Conservation (phyloP, 2,113 vertebrate species). For the Cynoglossus semilaevis region DNA sequence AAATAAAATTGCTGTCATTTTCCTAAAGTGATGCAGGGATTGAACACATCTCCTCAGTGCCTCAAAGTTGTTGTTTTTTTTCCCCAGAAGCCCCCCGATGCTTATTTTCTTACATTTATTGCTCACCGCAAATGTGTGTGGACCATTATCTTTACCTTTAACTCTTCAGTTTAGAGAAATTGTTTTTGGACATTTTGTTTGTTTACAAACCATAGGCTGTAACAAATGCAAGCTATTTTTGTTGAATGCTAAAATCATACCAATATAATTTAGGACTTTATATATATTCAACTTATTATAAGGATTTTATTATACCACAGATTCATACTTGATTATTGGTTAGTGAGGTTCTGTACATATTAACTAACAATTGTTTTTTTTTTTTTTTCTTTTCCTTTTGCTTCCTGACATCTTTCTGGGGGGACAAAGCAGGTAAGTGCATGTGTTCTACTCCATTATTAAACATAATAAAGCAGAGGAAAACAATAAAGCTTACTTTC, state of each 20-base stretch:
- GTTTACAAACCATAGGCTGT: no score
- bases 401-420: neutral
- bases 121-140: neutral
- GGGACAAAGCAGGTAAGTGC: conserved; percentile 63
- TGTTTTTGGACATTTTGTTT: no score
- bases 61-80: conserved; percentile 16
- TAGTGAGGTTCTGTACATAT: no score
- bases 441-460: conserved; percentile 30
- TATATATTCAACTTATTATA: no score
- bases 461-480: conserved; percentile 25
- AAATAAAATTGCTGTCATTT: conserved; percentile 22
- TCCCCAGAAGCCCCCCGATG: neutral
- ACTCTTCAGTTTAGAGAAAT: no score
- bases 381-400: conserved; percentile 5
- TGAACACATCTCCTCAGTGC: conserved; percentile 2
- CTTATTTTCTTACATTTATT: conserved; percentile 14
- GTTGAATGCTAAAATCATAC: no score
- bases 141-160: neutral
- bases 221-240: no score
- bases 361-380: no score
- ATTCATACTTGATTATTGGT: no score
- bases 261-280: no score
- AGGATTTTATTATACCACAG: no score
- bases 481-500: conserved; percentile 6
- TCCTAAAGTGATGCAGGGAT: conserved; percentile 1